phyloP scores from a whole-genome alignment of 2,113 vertebrate genomes.

The Oreochromis tanganicae region DNA sequence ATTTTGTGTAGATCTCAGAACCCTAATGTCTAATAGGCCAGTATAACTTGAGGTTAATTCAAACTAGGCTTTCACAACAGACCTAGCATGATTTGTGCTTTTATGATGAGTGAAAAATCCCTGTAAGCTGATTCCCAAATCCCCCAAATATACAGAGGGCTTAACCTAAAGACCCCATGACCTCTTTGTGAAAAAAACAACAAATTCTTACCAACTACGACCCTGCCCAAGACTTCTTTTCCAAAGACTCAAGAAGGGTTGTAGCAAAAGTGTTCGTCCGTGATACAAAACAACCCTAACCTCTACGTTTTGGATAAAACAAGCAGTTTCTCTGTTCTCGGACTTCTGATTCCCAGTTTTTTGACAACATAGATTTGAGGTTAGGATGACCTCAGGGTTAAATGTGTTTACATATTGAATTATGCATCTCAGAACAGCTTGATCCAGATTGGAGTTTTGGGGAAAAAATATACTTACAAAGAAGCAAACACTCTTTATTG shows the following conservation, averaged over 20 bases:
- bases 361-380: not conserved
- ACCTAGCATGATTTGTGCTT: not conserved
- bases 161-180: not conserved
- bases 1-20: not conserved
- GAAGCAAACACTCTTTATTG: not conserved
- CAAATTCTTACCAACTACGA: not conserved
- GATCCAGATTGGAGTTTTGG: not conserved
- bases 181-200: not conserved
- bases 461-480: not conserved
- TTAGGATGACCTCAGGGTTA: not conserved
- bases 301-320: not conserved
- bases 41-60: not conserved
- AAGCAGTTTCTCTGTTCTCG: not conserved
- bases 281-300: not conserved
- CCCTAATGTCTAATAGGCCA: not conserved
- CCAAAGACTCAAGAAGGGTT: not conserved
- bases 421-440: not conserved
- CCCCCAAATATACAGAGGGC: not conserved
- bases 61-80: not conserved
- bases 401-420: not conserved
- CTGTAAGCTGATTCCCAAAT: not conserved
- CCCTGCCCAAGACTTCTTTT: not conserved
- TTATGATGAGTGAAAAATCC: not conserved
- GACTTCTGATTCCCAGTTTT: not conserved
- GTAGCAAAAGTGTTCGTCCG: not conserved